A percentile compares a stretch with the other conserved stretches of the same genome.
phyloP scores from a whole-genome alignment of 92 coral and sea anemone genomes.

The Porites lobata region DNA sequence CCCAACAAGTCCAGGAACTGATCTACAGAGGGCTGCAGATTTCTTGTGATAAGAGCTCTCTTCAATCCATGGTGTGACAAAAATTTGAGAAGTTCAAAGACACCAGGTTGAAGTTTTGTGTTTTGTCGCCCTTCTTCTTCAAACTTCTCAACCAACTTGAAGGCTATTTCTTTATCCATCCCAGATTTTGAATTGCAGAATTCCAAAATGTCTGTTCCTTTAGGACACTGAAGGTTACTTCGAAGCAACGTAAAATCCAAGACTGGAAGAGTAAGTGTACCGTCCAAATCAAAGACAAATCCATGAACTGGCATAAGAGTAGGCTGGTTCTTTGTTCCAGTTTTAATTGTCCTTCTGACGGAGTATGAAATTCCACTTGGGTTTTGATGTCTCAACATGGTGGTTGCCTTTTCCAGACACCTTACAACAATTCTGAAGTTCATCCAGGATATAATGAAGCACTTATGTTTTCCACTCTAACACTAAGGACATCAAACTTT shows the following conservation, averaged over 20 bases:
- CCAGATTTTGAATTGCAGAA: conserved; percentile 75
- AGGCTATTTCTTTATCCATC: conserved; percentile 62
- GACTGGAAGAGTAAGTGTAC: conserved; percentile 91
- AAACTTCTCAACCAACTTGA: conserved; percentile 83
- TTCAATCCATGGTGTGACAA: conserved; percentile 67
- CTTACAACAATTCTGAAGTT: conserved; percentile 5
- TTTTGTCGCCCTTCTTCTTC: conserved; percentile 90
- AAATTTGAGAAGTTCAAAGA: conserved; percentile 72
- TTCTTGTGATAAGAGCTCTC: conserved; percentile 90
- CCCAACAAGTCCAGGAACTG: conserved; percentile 78
- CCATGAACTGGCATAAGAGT: conserved; percentile 75
- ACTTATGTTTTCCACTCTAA: background rate
- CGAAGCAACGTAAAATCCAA: conserved; percentile 80
- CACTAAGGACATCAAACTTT: background rate
- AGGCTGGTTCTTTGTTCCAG: conserved; percentile 24
- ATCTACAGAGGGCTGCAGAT: conserved; percentile 86
- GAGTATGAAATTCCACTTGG: conserved; percentile 32
- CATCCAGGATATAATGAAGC: background rate
- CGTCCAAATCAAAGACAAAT: conserved; percentile 91
- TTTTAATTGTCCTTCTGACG: background rate
- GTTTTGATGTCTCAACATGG: conserved; percentile 2
- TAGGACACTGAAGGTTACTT: conserved; percentile 71
- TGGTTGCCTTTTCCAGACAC: background rate
- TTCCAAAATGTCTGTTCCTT: conserved; percentile 75
- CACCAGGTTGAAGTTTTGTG: conserved; percentile 91